These are phyloP conservation scores for Amphipoea oculea DNA, from an alignment of 2,888 invertebrate species.

Conservation along the genomic window DNA sequence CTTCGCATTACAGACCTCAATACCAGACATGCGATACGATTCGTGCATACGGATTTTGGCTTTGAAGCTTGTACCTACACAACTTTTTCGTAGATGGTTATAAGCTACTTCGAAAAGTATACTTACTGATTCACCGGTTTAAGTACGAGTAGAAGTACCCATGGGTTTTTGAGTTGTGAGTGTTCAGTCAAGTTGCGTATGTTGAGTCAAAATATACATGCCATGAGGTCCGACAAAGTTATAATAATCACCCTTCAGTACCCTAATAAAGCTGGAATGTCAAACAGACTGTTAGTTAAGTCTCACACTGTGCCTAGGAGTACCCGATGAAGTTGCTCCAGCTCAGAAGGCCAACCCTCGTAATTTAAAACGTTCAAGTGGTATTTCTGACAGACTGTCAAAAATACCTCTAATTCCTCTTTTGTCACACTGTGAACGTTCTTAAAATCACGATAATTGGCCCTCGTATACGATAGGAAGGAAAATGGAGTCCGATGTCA, in stretches of 20 bases:
- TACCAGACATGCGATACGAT: background rate
- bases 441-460: too few species aligned
- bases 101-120: background rate
- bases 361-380: too few species aligned
- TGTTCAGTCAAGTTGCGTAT: background rate
- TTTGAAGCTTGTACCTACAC: constrained; percentile 6
- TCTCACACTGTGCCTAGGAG: too few species aligned
- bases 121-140: background rate
- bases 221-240: background rate
- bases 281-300: background rate
- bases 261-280: background rate
- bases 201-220: background rate
- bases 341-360: background rate
- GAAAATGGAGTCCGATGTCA: background rate
- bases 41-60: constrained; percentile 24
- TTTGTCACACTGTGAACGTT: too few species aligned
- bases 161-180: background rate
- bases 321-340: background rate
- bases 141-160: background rate
- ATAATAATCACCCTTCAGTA: background rate
- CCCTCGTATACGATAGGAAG: background rate
- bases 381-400: too few species aligned
- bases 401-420: too few species aligned
- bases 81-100: background rate
- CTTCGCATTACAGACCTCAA: background rate